A percentile compares a stretch with the other conserved stretches of the same genome.
Conservation (phyloP, 2,888 invertebrate genomes). For the Cheilosia impressa region DNA sequence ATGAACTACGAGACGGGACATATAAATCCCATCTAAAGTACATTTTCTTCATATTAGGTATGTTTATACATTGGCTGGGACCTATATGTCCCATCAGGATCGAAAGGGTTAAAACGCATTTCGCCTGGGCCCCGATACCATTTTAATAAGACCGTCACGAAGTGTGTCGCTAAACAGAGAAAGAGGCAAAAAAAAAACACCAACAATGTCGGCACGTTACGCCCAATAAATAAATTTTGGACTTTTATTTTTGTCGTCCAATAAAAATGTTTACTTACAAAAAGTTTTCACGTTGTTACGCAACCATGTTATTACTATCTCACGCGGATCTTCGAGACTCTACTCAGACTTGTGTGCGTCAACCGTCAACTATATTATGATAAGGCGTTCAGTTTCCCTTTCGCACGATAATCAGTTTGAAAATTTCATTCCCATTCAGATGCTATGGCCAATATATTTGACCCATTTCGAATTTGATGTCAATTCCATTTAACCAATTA, state of each 20-base stretch:
- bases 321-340: background rate
- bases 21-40: too few relatives aligned
- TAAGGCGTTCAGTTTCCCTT: background rate
- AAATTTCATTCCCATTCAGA: background rate
- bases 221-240: slow-evolving; percentile 21
- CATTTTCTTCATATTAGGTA: too few relatives aligned
- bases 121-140: slow-evolving; percentile 7
- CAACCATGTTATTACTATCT: slow-evolving; percentile 15
- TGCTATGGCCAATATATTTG: slow-evolving; percentile 38
- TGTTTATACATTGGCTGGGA: too few relatives aligned
- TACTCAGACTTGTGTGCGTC: background rate
- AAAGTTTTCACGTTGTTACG: slow-evolving; percentile 31
- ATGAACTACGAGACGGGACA: too few relatives aligned
- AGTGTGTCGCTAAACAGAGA: slow-evolving; percentile 33
- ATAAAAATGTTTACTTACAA: slow-evolving; percentile 49
- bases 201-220: background rate
- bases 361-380: too few relatives aligned
- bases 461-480: slow-evolving; percentile 61
- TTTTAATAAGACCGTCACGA: slow-evolving; percentile 59
- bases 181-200: slow-evolving; percentile 1
- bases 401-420: background rate
- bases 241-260: slow-evolving; percentile 2
- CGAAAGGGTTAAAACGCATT: slow-evolving; percentile 40
- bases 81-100: too few relatives aligned
- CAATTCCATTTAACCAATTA: slow-evolving; percentile 52